phyloP scores from a whole-genome alignment of 2,113 vertebrate genomes.

The Pagrus major region DNA sequence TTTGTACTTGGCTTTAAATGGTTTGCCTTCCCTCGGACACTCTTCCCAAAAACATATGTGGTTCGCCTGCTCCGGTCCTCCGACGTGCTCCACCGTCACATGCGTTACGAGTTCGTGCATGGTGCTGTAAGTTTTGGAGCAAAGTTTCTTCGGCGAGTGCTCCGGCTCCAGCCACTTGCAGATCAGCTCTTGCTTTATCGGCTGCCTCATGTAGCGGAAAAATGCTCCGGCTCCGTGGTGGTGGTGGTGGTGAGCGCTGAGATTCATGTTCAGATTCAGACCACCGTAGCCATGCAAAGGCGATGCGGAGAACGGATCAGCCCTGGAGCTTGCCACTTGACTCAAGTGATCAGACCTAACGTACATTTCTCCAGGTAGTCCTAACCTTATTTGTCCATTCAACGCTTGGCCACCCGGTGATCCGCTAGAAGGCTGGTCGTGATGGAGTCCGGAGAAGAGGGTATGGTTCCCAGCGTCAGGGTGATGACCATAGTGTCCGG shows the following conservation, averaged over 20 bases:
- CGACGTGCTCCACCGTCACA: constrained; percentile 98
- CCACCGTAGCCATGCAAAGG: constrained; percentile 92
- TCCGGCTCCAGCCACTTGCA: constrained; percentile 98
- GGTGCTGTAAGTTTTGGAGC: constrained; percentile 98
- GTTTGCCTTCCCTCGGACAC: constrained; percentile 97
- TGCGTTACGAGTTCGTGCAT: constrained; percentile 99
- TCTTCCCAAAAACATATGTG: constrained; percentile 99
- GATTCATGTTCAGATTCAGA: constrained; percentile 94
- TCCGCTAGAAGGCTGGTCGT: constrained; percentile 91
- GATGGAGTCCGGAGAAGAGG: constrained; percentile 93
- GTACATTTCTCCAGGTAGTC: constrained; percentile 99
- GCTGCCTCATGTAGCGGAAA: constrained; percentile 98
- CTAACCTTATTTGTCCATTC: constrained; percentile 98
- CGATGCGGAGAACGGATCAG: constrained; percentile 92
- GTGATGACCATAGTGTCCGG: constrained; percentile 97
- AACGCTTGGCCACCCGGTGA: constrained; percentile 92
- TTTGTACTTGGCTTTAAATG: constrained; percentile 99
- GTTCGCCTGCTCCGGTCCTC: constrained; percentile 97
- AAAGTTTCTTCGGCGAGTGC: constrained; percentile 88
- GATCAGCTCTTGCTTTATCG: constrained; percentile 98
- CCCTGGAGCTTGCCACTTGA: constrained; percentile 92
- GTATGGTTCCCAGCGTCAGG: constrained; percentile 91
- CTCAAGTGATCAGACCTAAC: constrained; percentile 95
- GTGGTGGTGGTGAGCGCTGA: constrained; percentile 90
- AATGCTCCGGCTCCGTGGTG: constrained; percentile 93